Percentiles rank a stretch among this genome's conserved stretches.
Evolutionary conservation across 2,888 invertebrate species (phyloP).

Genomic region (Orgyia antiqua): DNA sequence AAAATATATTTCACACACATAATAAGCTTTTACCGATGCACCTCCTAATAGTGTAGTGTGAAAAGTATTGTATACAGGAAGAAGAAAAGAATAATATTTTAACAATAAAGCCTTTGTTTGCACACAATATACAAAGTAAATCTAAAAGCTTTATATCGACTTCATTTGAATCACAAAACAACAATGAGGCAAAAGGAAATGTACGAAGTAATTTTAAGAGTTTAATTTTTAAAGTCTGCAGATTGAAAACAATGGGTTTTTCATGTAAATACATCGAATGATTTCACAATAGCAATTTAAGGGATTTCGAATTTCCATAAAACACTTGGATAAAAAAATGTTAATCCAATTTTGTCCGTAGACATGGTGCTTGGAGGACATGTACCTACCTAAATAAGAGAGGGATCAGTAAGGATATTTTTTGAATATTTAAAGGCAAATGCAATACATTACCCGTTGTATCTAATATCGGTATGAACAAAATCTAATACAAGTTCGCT

Average conservation of each 20-base stretch:
- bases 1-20: no score
- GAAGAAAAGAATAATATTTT: conserved; percentile 1
- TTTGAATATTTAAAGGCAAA: no score
- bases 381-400: no score
- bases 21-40: no score
- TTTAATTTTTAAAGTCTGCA: conserved; percentile 25
- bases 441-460: no score
- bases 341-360: no score
- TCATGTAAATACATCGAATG: conserved; percentile 44
- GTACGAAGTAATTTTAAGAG: conserved; percentile 25
- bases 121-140: conserved; percentile 20
- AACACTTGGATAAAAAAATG: no score
- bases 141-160: conserved; percentile 21
- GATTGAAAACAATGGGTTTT: conserved; percentile 40
- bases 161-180: conserved; percentile 33
- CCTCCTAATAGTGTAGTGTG: background rate
- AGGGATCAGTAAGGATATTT: no score
- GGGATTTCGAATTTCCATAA: conserved; percentile 12
- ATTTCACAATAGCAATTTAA: conserved; percentile 26
- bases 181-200: conserved; percentile 27
- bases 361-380: no score
- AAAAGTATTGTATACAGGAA: conserved; percentile 1
- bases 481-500: no score
- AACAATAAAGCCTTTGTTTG: no score
- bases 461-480: no score